Evolutionary conservation across 2,888 invertebrate genomes (phyloP), one percentile per base, ranked within the genome.

Genomic region (Monochamus alternatus): DNA sequence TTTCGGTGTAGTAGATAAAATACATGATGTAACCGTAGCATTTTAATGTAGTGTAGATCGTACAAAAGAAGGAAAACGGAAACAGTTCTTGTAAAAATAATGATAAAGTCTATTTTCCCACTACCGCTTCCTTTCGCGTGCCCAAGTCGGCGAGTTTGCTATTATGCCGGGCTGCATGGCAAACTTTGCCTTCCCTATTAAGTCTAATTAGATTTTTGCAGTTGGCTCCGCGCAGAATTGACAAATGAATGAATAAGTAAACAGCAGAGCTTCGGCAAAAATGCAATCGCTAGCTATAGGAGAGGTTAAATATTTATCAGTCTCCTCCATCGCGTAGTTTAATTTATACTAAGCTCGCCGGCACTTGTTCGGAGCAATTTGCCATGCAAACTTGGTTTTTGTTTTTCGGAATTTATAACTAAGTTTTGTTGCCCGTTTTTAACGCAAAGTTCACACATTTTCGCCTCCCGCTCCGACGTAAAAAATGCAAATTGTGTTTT

Each of bases 401-500:
- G 74, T 76, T 76, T 76, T 63, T 66, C 55, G n/a, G 74, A 69
- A 76, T 71, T 70, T 66, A 31, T 73, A 74, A 76, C 74, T 70
- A 65, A 70, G 76, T 62, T 65, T 47, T 51, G 69, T 74, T 51
- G 71, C 38, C 52, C 51, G 71, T 63, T 67, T 72, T 72, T 55
- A 22, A 38, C 68, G 43, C 9, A 66, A 73, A 73, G 62, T 74
- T 68, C 55, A 43, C 74, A 22, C 68, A 68, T 68, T 74, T 64
- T 64, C 64, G 68, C 63, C 44, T 12, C 43, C 74, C 14, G 51
- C 52, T 60, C 44, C 51, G 12, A 32, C 30, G 32, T 32, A 76
- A 75, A 78, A 76, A 75, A 80, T 78, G 75, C 62, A 78, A 80
- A 80, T 80, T 73, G 72, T 62, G 38, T 80, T 78, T 77, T 80